A percentile compares a stretch with the other conserved stretches of the same genome.
These are phyloP conservation scores for Chrysopilus asiliformis DNA, from an alignment of 2,888 invertebrate species.

Conservation along the genomic window DNA sequence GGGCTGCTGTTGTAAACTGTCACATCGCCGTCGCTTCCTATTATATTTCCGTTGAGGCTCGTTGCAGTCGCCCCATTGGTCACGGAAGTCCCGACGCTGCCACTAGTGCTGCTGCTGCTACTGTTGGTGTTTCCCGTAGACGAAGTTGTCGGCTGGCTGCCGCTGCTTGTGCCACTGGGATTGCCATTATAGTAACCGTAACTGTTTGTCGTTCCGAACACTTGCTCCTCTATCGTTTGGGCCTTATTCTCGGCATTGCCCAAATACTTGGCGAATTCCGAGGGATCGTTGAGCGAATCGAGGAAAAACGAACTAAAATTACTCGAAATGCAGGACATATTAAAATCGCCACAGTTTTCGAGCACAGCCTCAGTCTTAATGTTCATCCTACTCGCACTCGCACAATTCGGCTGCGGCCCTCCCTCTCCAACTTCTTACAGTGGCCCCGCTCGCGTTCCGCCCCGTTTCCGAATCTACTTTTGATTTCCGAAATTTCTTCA, in stretches of 20 bases:
- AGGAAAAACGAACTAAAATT: constrained; percentile 36
- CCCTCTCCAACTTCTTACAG: too few relatives aligned
- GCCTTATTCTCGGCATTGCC: constrained; percentile 35
- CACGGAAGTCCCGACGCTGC: constrained; percentile 1
- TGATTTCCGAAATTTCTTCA: too few relatives aligned
- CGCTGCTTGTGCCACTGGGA: constrained; percentile 16
- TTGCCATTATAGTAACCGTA: constrained; percentile 15
- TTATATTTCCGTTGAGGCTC: too few relatives aligned
- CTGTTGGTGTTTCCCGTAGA: constrained; percentile 1
- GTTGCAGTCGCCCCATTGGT: too few relatives aligned
- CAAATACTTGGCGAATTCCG: constrained; percentile 35
- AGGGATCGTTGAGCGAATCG: constrained; percentile 34
- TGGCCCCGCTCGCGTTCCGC: too few relatives aligned
- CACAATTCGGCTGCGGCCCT: too few relatives aligned
- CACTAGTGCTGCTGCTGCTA: not conserved
- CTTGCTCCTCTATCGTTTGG: constrained; percentile 32
- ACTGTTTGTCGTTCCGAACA: constrained; percentile 18
- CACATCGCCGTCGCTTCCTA: not conserved
- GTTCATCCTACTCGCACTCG: constrained; percentile 12
- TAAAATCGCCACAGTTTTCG: constrained; percentile 12
- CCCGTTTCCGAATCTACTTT: too few relatives aligned
- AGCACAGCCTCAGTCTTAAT: constrained; percentile 11
- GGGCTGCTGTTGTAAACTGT: too few relatives aligned
- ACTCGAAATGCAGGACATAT: constrained; percentile 36
- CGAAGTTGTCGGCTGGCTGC: not conserved